phyloP scores from a whole-genome alignment of 2,113 vertebrate genomes.

The Alligator mississippiensis region DNA sequence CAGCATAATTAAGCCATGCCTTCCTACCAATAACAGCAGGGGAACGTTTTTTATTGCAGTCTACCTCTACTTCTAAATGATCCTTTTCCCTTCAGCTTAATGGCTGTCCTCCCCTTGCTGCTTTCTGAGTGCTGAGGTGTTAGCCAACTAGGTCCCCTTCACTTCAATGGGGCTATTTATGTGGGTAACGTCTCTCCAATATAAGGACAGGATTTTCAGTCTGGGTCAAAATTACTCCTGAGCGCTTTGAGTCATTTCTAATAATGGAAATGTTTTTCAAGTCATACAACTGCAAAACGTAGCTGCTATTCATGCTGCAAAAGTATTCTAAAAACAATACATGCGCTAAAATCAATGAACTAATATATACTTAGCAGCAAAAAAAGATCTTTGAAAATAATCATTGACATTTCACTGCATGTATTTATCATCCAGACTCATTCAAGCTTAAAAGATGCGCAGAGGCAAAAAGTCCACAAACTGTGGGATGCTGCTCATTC shows the following conservation, averaged over 20 bases:
- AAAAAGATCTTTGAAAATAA: no score
- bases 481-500: background rate
- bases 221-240: background rate
- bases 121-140: background rate
- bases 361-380: background rate
- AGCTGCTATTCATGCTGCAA: background rate
- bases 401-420: no score
- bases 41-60: background rate
- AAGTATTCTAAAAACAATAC: background rate
- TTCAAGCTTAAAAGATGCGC: background rate
- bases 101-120: background rate
- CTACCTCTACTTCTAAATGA: background rate
- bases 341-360: background rate
- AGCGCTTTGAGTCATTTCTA: constrained; percentile 16
- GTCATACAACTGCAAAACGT: background rate
- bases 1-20: background rate
- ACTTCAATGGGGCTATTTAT: background rate
- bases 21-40: background rate
- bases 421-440: background rate
- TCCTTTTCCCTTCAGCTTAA: background rate
- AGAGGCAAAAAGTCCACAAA: background rate
- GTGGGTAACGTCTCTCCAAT: background rate
- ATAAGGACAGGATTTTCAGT: background rate
- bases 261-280: background rate
- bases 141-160: background rate